These are phyloP conservation scores for Neodiprion fabricii DNA, from an alignment of 1,140 invertebrate genomes.

Conservation along the genomic window DNA sequence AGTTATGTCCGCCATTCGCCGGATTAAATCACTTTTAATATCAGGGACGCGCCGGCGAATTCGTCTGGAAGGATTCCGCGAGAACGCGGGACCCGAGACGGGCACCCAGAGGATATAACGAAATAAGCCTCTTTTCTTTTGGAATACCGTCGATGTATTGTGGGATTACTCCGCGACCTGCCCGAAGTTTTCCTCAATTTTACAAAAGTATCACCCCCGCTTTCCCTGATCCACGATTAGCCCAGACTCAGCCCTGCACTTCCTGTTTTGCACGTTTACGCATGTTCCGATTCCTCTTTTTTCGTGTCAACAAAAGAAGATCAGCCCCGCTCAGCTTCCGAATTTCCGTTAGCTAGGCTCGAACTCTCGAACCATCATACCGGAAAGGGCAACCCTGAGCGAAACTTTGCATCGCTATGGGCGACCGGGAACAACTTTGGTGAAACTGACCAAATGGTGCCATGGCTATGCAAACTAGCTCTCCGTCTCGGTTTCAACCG, in stretches of 20 bases:
- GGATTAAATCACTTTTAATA: conserved; percentile 16
- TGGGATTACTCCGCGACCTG: background rate
- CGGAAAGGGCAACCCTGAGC: background rate
- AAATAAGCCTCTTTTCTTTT: conserved; percentile 8
- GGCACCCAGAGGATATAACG: background rate
- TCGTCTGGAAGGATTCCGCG: background rate
- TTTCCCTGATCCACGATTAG: background rate
- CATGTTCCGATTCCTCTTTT: too few relatives aligned
- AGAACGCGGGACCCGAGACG: background rate
- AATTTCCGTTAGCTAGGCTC: background rate
- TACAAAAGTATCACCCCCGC: background rate
- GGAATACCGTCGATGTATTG: background rate
- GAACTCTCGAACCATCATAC: background rate
- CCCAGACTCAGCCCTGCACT: background rate
- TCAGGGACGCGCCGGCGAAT: background rate
- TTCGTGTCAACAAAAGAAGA: too few relatives aligned
- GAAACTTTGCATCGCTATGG: background rate
- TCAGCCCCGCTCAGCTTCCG: too few relatives aligned
- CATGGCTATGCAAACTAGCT: conserved; percentile 13
- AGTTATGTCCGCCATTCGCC: background rate
- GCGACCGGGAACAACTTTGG: conserved; percentile 8
- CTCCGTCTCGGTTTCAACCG: conserved; percentile 16
- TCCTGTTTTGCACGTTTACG: too few relatives aligned
- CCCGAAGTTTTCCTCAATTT: background rate
- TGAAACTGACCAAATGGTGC: conserved; percentile 40